These are phyloP conservation scores for Eupithecia vulgata DNA, from an alignment of 2,888 invertebrate species.

Conservation along the genomic window DNA sequence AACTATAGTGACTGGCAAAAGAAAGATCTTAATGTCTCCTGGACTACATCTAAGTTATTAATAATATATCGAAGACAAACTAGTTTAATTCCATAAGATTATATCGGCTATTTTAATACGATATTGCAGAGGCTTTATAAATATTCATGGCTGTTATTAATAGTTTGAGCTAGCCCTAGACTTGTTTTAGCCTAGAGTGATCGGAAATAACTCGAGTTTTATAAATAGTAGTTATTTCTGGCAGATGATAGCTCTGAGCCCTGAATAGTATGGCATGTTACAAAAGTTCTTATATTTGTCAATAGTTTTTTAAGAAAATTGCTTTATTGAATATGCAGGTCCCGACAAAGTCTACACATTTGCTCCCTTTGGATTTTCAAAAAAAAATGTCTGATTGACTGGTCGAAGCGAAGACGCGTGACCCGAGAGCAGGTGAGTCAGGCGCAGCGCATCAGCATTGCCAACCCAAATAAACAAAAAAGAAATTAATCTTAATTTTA, in stretches of 20 bases:
- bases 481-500: no score
- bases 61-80: conserved; percentile 35
- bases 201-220: conserved; percentile 25
- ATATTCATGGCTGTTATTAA: conserved; percentile 37
- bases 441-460: no score
- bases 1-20: not conserved
- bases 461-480: no score
- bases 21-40: conserved; percentile 11
- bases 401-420: no score
- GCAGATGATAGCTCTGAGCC: not conserved
- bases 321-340: no score
- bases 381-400: no score
- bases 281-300: not conserved
- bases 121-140: conserved; percentile 33
- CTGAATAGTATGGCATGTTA: not conserved
- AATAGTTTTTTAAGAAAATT: not conserved
- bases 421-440: no score
- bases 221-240: conserved; percentile 16
- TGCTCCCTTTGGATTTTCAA: no score
- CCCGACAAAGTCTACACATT: no score
- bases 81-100: conserved; percentile 30
- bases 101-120: conserved; percentile 34
- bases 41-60: conserved; percentile 26
- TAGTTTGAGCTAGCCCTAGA: conserved; percentile 34
- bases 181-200: conserved; percentile 23